Base-by-base conservation (phyloP, 1,140 invertebrate species). In the Cydia pomonella region DNA sequence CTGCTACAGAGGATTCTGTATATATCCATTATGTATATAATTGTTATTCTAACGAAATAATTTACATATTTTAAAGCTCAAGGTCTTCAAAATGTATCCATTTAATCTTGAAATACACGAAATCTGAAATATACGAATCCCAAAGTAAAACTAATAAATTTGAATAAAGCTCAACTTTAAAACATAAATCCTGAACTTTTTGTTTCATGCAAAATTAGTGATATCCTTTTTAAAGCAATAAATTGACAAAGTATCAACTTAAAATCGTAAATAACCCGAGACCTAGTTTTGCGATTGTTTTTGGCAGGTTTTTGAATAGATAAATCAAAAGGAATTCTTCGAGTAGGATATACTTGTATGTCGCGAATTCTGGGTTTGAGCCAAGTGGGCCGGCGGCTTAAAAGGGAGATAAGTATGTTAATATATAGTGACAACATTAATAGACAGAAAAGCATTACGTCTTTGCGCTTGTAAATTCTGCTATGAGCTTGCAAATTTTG, bases 111-210 rank as follows among this genome's bases (percentile, higher is more conserved):
- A 12, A 44, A 44, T 44, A 38, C 0, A 38, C 33, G 29, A 33
- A 16, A 12, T 50, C 47, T 12, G n/a, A n/a, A n/a, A n/a, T n/a
- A n/a, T n/a, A n/a, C n/a, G n/a, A n/a, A n/a, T n/a, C 53, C 53
- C 53, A 23, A 59, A 59, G 18, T 7, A 12, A 59, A 23, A 59
- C 53, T 9, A 59, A 59, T 59, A 59, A 59, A 59, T 59, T 59
- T 59, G 7, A 21, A 10, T 59, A 23, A 18, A 59, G 9, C 53
- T 59, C 53, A 59, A 59, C 53, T 59, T 59, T 23, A 59, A 59
- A 59, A 59, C 53, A 59, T 59, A 59, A 59, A 59, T 59, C 53
- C n/a, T 23, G 16, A 23, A 59, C 53, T 59, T 59, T 53, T 13
- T 59, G 53, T 9, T 12, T 59, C 18, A 23, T 23, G 10, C 53